These are phyloP conservation scores for Sebastes glaucus DNA, from an alignment of 2,797 vertebrate species.

Conservation along the genomic window DNA sequence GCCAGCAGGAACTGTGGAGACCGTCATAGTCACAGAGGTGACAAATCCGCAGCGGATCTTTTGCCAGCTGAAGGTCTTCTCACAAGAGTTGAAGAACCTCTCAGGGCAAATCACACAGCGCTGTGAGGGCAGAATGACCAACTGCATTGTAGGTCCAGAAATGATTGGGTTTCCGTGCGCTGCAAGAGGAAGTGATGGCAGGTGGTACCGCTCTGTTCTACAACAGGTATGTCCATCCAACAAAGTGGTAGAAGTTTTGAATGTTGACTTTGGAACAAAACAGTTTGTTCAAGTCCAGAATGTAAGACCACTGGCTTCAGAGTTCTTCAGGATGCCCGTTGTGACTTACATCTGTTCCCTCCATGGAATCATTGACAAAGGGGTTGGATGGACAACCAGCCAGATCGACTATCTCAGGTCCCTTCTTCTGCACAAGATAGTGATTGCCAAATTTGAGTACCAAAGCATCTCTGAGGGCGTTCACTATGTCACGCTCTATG, in stretches of 20 bases:
- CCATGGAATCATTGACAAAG: slow-evolving; percentile 86
- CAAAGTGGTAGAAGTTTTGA: slow-evolving; percentile 85
- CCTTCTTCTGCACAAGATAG: slow-evolving; percentile 82
- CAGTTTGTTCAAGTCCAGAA: slow-evolving; percentile 83
- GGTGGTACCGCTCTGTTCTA: slow-evolving; percentile 88
- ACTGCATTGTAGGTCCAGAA: slow-evolving; percentile 66
- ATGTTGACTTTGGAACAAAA: slow-evolving; percentile 91
- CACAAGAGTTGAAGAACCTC: slow-evolving; percentile 86
- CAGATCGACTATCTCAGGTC: slow-evolving; percentile 84
- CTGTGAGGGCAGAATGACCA: slow-evolving; percentile 69
- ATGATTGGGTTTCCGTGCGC: slow-evolving; percentile 89
- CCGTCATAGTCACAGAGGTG: slow-evolving; percentile 89
- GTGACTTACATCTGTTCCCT: slow-evolving; percentile 91
- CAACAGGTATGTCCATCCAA: slow-evolving; percentile 77
- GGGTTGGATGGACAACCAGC: slow-evolving; percentile 84
- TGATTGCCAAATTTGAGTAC: slow-evolving; percentile 88
- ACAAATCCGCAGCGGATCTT: slow-evolving; percentile 87
- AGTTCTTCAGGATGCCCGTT: slow-evolving; percentile 93
- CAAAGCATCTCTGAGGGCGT: slow-evolving; percentile 90
- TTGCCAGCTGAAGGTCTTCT: slow-evolving; percentile 91
- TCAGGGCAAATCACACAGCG: slow-evolving; percentile 83
- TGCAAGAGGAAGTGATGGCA: slow-evolving; percentile 86
- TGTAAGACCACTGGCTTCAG: slow-evolving; percentile 82
- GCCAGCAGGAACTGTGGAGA: slow-evolving; percentile 84
- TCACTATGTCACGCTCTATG: slow-evolving; percentile 89